phyloP scores from a whole-genome alignment of 1,140 invertebrate genomes.

The Ditylenchus dipsaci region DNA sequence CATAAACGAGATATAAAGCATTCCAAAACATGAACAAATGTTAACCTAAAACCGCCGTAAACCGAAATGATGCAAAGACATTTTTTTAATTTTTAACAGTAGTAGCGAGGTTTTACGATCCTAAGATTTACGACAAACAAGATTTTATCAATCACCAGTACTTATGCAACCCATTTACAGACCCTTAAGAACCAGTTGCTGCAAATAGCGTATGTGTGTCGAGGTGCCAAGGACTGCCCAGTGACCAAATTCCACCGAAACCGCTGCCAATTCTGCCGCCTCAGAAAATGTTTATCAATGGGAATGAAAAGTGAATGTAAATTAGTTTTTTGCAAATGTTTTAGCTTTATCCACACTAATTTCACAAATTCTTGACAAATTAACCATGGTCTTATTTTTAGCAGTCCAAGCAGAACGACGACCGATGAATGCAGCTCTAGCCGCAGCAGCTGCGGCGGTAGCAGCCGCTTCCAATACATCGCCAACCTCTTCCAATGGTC shows the following conservation, averaged over 20 bases:
- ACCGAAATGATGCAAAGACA: no score
- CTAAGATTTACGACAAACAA: no score
- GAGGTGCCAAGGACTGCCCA: conserved; percentile 87
- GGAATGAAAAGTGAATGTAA: conserved; percentile 98
- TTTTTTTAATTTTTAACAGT: no score
- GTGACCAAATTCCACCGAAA: conserved; percentile 91
- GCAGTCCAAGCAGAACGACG: conserved; percentile 65
- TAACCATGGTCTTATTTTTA: conserved; percentile 42
- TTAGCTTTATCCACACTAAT: not conserved
- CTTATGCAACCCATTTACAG: not conserved
- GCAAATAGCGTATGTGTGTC: conserved; percentile 81
- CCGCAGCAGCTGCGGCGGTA: conserved; percentile 32
- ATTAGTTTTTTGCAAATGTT: conserved; percentile 5
- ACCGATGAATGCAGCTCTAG: conserved; percentile 56
- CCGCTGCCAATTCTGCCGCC: conserved; percentile 90
- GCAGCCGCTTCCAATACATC: conserved; percentile 14
- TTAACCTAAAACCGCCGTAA: no score
- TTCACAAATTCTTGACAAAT: not conserved
- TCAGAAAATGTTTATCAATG: conserved; percentile 91
- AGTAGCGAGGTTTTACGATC: no score
- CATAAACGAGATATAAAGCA: no score
- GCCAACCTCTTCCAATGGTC: not conserved
- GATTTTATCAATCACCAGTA: not conserved
- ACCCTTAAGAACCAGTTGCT: conserved; percentile 12
- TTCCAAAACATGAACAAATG: no score